phyloP scores from a whole-genome alignment of 2,888 invertebrate genomes.

The Ichneumoninae sp. region DNA sequence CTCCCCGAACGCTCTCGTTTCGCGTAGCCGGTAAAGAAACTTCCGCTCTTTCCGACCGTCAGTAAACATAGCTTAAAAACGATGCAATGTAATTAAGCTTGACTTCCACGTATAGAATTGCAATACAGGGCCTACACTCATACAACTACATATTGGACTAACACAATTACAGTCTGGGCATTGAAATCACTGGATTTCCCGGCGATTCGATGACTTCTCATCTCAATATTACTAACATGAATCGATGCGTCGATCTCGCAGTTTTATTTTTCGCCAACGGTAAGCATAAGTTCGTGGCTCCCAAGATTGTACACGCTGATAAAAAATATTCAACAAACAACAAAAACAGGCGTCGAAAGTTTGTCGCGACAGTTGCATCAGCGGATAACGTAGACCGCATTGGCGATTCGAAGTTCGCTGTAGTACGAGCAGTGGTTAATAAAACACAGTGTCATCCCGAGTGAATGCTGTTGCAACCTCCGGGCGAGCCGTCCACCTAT shows the following conservation, averaged over 20 bases:
- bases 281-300: too few relatives aligned
- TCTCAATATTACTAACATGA: not conserved
- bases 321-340: not conserved
- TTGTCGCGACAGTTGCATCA: constrained; percentile 5
- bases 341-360: not conserved
- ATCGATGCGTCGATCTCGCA: not conserved
- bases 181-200: constrained; percentile 54
- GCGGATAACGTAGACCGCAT: constrained; percentile 31
- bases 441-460: not conserved
- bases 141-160: not conserved
- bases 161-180: constrained; percentile 31
- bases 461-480: constrained; percentile 15
- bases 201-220: not conserved
- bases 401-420: not conserved
- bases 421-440: constrained; percentile 23
- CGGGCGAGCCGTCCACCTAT: constrained; percentile 34
- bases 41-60: not conserved
- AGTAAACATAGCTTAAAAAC: not conserved
- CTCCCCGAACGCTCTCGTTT: not conserved
- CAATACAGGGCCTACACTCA: too few relatives aligned
- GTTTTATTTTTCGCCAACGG: not conserved
- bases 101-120: too few relatives aligned
- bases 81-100: not conserved
- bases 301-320: not conserved
- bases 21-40: not conserved